A percentile compares a stretch with the other conserved stretches of the same genome.
These are phyloP conservation scores for Thermophis baileyi DNA, from an alignment of 2,113 vertebrate species.

Conservation along the genomic window DNA sequence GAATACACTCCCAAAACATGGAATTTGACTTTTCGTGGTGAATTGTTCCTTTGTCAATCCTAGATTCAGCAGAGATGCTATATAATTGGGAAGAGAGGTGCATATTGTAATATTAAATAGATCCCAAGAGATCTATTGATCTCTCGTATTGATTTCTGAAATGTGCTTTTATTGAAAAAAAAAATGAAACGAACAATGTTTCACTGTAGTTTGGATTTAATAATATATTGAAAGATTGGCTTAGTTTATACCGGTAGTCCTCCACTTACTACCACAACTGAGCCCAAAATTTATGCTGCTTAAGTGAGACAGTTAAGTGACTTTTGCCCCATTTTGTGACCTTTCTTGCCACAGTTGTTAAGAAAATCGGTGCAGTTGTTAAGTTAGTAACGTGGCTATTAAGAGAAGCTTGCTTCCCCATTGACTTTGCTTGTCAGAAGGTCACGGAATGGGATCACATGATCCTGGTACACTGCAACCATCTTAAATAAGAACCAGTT, in stretches of 20 bases:
- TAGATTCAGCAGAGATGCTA: background rate
- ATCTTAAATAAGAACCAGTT: background rate
- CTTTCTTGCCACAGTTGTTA: background rate
- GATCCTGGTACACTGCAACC: background rate
- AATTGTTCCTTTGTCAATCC: background rate
- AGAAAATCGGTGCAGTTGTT: background rate
- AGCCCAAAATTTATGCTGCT: background rate
- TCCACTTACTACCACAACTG: background rate
- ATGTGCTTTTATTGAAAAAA: background rate
- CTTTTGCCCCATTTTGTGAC: background rate
- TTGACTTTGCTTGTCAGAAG: background rate
- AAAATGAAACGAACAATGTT: background rate
- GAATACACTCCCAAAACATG: background rate
- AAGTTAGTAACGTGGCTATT: background rate
- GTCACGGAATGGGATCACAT: background rate
- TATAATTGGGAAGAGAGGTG: background rate
- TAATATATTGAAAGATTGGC: background rate
- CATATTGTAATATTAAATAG: background rate
- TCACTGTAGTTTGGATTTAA: background rate
- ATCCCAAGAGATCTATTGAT: background rate
- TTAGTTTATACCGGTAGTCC: background rate
- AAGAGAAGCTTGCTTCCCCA: background rate
- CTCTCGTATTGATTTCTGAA: background rate
- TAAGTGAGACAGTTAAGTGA: background rate
- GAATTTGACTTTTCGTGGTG: background rate